These are phyloP conservation scores for Tokudaia tokunoshimensis DNA, from an alignment of 2,797 vertebrate genomes.

Conservation along the genomic window DNA sequence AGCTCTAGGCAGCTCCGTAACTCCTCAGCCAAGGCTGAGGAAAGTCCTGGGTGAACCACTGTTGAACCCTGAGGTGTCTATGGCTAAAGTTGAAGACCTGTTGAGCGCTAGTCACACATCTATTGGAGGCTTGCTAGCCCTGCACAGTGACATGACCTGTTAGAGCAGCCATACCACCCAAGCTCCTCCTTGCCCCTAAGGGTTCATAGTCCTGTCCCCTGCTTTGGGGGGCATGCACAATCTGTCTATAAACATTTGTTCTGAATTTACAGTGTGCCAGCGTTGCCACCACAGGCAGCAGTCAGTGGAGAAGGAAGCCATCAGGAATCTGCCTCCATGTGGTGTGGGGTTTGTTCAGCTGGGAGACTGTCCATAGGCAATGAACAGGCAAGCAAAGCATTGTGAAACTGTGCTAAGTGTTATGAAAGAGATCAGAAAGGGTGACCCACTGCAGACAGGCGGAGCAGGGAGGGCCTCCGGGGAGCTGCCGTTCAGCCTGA, in stretches of 20 bases:
- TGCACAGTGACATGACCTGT: not conserved
- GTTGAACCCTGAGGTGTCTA: not conserved
- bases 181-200: not conserved
- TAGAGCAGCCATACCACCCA: not conserved
- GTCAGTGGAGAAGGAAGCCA: not conserved
- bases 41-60: not conserved
- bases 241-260: not conserved
- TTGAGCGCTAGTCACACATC: not conserved
- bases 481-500: conserved; percentile 13
- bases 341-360: not conserved
- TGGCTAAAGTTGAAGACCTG: not conserved
- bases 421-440: conserved; percentile 15
- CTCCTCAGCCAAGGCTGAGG: not conserved
- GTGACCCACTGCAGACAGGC: not conserved
- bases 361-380: not conserved
- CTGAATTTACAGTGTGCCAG: not conserved
- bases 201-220: not conserved
- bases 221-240: not conserved
- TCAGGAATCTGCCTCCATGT: not conserved
- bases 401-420: not conserved
- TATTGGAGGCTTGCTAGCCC: not conserved
- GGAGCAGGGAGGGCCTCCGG: not conserved
- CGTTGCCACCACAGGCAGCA: not conserved
- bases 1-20: not conserved
- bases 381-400: not conserved